A percentile compares a stretch with the other conserved stretches of the same genome.
Evolutionary conservation across 64 coral and sea anemone genomes (phyloP).

Genomic region (Pocillopora verrucosa): DNA sequence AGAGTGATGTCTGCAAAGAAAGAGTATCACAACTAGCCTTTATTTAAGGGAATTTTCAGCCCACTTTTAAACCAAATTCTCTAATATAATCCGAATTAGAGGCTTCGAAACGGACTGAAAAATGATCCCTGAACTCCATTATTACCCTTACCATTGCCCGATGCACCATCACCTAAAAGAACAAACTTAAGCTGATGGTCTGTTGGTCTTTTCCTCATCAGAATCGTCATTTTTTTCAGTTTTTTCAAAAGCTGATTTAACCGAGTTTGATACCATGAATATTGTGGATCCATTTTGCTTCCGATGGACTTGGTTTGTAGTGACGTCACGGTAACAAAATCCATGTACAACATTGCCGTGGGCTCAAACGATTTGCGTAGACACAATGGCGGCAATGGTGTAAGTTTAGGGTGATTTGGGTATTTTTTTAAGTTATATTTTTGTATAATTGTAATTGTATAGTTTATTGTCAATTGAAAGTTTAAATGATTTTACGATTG

Average conservation of each 20-base stretch:
- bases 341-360: neutral
- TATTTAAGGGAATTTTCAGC: neutral
- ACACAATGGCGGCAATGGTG: neutral
- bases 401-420: neutral
- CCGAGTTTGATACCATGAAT: neutral
- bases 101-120: neutral
- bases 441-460: neutral
- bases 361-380: conserved; percentile 18
- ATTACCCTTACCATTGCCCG: conserved; percentile 77
- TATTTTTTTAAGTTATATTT: neutral
- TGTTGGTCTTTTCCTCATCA: conserved; percentile 85
- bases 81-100: too few species aligned
- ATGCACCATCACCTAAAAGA: conserved; percentile 92
- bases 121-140: neutral
- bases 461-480: too few species aligned
- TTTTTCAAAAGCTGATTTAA: neutral
- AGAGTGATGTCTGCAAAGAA: conserved; percentile 90
- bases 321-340: conserved; percentile 65
- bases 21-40: neutral
- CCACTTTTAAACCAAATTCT: neutral
- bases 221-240: conserved; percentile 80
- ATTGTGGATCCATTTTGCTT: neutral
- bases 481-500: too few species aligned
- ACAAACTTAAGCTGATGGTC: conserved; percentile 98
- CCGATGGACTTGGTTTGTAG: conserved; percentile 32